phyloP scores from a whole-genome alignment of 2,113 vertebrate species.

The Poicephalus gulielmi region DNA sequence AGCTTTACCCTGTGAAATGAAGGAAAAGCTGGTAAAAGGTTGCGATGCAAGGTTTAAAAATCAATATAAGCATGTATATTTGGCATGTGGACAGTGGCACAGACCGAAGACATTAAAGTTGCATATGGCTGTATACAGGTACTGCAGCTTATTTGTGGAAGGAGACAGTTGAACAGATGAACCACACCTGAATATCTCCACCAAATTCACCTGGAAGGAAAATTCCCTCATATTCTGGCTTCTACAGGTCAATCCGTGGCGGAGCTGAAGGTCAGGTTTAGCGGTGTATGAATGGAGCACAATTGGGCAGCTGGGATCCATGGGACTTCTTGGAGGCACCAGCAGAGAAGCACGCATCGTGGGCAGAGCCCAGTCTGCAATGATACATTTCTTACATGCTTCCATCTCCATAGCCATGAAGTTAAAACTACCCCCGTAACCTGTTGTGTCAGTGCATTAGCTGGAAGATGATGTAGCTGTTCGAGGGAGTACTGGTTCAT shows the following conservation, averaged over 20 bases:
- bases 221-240: not conserved
- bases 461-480: not conserved
- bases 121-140: not conserved
- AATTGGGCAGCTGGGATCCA: not conserved
- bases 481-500: not conserved
- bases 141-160: not conserved
- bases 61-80: not conserved
- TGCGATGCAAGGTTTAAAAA: not conserved
- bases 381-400: accelerated
- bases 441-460: not conserved
- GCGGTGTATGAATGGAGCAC: accelerated
- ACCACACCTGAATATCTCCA: accelerated
- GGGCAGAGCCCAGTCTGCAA: not conserved
- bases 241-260: not conserved
- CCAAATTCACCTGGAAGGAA: not conserved
- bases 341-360: accelerated
- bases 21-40: not conserved
- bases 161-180: not conserved
- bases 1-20: not conserved
- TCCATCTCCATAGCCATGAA: not conserved
- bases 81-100: not conserved
- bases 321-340: not conserved
- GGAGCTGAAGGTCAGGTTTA: not conserved
- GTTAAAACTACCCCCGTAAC: not conserved
- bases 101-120: not conserved